Percentiles rank a stretch among this genome's conserved stretches.
Conservation (phyloP, 2,888 invertebrate species). For the Marronus borbonicus region DNA sequence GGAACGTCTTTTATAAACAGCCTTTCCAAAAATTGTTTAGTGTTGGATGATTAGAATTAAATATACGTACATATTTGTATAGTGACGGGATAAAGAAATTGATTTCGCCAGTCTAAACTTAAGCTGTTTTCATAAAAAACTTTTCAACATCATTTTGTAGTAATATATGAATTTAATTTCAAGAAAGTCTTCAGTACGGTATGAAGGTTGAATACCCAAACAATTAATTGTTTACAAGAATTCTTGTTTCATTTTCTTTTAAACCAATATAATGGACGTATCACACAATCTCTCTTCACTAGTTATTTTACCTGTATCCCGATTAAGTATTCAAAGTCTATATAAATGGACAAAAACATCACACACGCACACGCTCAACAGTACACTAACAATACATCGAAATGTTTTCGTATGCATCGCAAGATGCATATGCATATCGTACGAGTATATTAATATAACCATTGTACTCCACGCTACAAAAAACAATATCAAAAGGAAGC, state of each 20-base stretch:
- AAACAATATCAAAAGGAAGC: constrained; percentile 45
- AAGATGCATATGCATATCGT: constrained; percentile 39
- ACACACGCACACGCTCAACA: constrained; percentile 9
- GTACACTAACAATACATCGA: neutral
- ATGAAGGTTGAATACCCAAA: too few species aligned
- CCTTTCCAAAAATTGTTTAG: too few species aligned
- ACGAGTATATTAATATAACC: constrained; percentile 29
- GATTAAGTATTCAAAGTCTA: constrained; percentile 36
- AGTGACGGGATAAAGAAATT: too few species aligned
- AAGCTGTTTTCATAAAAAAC: too few species aligned
- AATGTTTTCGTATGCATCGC: constrained; percentile 18
- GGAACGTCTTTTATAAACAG: too few species aligned
- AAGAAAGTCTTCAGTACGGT: too few species aligned
- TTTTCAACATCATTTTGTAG: too few species aligned
- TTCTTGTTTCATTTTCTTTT: neutral
- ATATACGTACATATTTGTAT: too few species aligned
- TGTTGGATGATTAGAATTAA: too few species aligned
- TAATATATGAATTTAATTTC: too few species aligned
- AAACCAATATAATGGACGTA: neutral
- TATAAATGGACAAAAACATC: constrained; percentile 14
- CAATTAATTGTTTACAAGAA: too few species aligned
- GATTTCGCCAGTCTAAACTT: too few species aligned
- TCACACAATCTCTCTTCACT: neutral
- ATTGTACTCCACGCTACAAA: constrained; percentile 41
- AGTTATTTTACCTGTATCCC: constrained; percentile 11